These are phyloP conservation scores for Lucilia sericata DNA, from an alignment of 1,140 invertebrate species.

Conservation along the genomic window DNA sequence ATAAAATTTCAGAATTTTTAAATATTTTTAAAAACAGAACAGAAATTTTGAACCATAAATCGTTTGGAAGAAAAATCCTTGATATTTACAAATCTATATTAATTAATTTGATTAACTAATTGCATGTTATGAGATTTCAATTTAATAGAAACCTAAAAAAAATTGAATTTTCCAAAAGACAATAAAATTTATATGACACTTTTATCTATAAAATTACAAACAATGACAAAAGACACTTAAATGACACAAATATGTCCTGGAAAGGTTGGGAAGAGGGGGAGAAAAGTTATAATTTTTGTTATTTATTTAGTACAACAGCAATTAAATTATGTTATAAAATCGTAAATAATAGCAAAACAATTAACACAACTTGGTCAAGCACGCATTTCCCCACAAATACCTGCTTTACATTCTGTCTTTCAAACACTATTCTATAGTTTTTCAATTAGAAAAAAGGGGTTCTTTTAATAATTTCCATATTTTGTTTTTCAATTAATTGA, in stretches of 20 bases:
- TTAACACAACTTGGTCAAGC: constrained; percentile 36
- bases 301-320: not conserved
- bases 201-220: constrained; percentile 31
- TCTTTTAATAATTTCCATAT: not conserved
- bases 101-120: constrained; percentile 45
- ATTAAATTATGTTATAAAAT: constrained; percentile 40
- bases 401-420: not conserved
- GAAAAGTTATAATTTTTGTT: not conserved
- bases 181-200: constrained; percentile 27
- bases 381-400: not conserved
- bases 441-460: constrained; percentile 13
- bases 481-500: constrained; percentile 17
- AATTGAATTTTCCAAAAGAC: not conserved
- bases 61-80: too few relatives aligned
- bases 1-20: too few relatives aligned
- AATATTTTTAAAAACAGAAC: too few relatives aligned
- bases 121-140: constrained; percentile 44
- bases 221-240: too few relatives aligned
- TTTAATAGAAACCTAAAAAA: not conserved
- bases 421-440: not conserved
- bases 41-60: too few relatives aligned
- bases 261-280: not conserved
- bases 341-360: constrained; percentile 41
- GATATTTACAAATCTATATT: too few relatives aligned
- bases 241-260: not conserved